Percentiles rank a stretch among this genome's conserved stretches.
phyloP scores from a whole-genome alignment of 2,113 vertebrate species.

The Entelurus aequoreus region DNA sequence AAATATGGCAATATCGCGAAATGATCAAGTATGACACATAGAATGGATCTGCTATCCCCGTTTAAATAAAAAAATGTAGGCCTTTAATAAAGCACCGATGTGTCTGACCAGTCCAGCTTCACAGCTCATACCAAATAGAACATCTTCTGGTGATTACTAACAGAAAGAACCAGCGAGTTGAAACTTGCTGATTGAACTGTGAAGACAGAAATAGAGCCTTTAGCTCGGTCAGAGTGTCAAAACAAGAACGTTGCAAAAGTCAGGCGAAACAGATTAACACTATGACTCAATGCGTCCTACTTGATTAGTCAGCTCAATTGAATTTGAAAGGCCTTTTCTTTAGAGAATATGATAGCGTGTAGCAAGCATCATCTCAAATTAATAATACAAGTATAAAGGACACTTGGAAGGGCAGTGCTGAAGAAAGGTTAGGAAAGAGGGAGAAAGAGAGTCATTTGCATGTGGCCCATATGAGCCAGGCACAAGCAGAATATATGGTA shows the following conservation, averaged over 20 bases:
- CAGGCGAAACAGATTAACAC: conserved; percentile 16
- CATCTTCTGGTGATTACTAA: conserved; percentile 51
- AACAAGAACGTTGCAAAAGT: conserved; percentile 28
- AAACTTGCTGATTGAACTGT: conserved; percentile 42
- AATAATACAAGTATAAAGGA: not conserved
- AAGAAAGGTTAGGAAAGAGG: conserved; percentile 2
- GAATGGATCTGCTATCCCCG: no score
- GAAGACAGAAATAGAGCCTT: conserved; percentile 24
- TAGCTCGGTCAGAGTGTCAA: conserved; percentile 27
- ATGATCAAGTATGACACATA: no score
- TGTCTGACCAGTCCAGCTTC: conserved; percentile 53
- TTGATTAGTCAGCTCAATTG: conserved; percentile 8
- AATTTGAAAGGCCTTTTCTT: conserved; percentile 4
- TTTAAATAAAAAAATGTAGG: no score
- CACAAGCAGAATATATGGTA: conserved; percentile 15
- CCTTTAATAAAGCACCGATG: conserved; percentile 34
- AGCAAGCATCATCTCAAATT: not conserved
- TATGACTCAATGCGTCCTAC: conserved; percentile 49
- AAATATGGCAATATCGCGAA: no score
- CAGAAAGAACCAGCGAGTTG: conserved; percentile 46
- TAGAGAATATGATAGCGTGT: not conserved
- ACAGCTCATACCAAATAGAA: conserved; percentile 38
- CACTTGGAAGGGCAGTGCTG: conserved; percentile 10
- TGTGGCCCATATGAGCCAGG: conserved; percentile 38
- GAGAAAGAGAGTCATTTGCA: conserved; percentile 10